Percentiles rank a stretch among this genome's conserved stretches.
Evolutionary conservation across 2,797 vertebrate genomes (phyloP).

Genomic region (Coilia nasus): DNA sequence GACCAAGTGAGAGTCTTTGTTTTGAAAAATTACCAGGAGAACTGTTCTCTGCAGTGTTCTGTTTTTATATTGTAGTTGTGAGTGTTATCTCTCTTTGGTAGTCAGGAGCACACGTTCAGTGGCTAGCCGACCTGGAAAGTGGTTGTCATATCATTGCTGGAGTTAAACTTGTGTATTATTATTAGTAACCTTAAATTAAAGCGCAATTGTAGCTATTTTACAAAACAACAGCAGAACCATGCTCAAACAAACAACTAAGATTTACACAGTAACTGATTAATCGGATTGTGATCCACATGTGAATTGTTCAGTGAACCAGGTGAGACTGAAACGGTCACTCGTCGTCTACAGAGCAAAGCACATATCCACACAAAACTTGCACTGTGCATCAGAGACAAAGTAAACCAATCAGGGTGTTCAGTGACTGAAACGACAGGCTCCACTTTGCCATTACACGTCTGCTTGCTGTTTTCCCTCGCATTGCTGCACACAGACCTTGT

Average conservation of each 20-base stretch:
- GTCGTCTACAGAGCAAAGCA: not conserved
- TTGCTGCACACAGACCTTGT: conserved; percentile 5
- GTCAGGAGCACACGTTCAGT: conserved; percentile 66
- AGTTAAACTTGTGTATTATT: conserved; percentile 44
- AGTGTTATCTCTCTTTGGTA: conserved; percentile 70
- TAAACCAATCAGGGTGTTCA: not conserved
- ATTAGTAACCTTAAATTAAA: conserved; percentile 55
- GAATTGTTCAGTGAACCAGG: not conserved
- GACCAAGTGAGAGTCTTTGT: conserved; percentile 62
- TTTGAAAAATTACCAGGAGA: conserved; percentile 60
- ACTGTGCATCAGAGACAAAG: conserved; percentile 14
- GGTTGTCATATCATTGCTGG: conserved; percentile 48
- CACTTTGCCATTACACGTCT: not conserved
- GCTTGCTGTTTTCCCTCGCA: not conserved
- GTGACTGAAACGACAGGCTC: not conserved
- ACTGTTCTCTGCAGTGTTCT: conserved; percentile 65
- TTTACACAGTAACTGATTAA: not conserved
- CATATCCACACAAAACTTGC: conserved; percentile 7
- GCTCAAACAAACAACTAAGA: conserved; percentile 28
- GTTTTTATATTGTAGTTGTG: conserved; percentile 69
- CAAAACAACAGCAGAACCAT: conserved; percentile 43
- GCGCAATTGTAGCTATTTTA: conserved; percentile 47
- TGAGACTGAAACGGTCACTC: not conserved
- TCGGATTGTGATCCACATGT: not conserved
- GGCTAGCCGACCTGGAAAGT: conserved; percentile 54